A percentile compares a stretch with the other conserved stretches of the same genome.
Conservation (phyloP, 2,797 vertebrate species). For the Nasua narica region DNA sequence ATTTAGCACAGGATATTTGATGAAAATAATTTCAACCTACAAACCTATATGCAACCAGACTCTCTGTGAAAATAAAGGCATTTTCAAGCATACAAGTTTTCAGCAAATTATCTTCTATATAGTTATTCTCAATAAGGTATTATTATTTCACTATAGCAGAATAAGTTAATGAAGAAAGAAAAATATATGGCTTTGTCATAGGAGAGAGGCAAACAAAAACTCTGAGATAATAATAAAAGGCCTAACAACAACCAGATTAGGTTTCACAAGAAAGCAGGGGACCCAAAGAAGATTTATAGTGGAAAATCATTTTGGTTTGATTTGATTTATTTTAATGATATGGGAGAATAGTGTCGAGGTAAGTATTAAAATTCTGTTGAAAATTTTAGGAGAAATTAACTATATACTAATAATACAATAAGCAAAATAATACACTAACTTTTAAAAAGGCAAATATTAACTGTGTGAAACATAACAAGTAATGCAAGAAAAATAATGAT, state of each 20-base stretch:
- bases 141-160: background rate
- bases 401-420: background rate
- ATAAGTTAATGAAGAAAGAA: background rate
- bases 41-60: background rate
- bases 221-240: background rate
- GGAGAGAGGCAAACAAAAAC: background rate
- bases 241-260: background rate
- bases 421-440: background rate
- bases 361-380: background rate
- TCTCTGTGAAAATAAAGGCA: background rate
- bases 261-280: background rate
- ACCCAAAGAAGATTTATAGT: background rate
- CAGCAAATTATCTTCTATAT: background rate
- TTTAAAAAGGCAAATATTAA: background rate
- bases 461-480: background rate
- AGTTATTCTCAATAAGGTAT: background rate
- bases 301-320: background rate
- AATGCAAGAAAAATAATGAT: background rate
- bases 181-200: background rate
- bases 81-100: background rate
- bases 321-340: background rate
- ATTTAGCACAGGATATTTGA: background rate
- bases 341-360: background rate
- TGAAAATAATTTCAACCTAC: background rate
- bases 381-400: background rate